Evolutionary conservation across 2,888 invertebrate species (phyloP).

Genomic region (Aricia artaxerxes): DNA sequence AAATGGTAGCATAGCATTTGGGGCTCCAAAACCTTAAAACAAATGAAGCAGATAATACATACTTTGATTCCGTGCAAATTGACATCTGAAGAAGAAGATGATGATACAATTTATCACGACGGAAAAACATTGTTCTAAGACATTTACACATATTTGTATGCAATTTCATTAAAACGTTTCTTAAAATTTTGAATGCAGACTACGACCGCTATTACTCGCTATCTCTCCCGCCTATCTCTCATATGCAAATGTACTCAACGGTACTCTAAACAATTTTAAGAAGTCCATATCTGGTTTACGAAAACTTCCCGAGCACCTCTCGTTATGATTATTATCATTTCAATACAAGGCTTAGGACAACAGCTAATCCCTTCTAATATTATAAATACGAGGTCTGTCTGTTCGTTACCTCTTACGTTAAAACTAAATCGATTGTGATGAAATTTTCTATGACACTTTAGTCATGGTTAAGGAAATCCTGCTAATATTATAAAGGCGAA

Average conservation of each 20-base stretch:
- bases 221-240: slow-evolving; percentile 42
- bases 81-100: background rate
- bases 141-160: slow-evolving; percentile 11
- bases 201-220: slow-evolving; percentile 40
- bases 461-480: no score
- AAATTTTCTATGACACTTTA: no score
- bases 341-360: slow-evolving; percentile 37
- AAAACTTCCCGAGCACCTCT: slow-evolving; percentile 38
- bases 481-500: no score
- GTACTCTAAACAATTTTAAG: slow-evolving; percentile 43
- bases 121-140: background rate
- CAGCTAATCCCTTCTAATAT: background rate
- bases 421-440: no score
- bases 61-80: background rate
- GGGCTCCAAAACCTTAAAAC: no score
- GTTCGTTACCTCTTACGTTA: no score
- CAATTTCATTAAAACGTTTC: slow-evolving; percentile 28
- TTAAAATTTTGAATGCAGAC: slow-evolving; percentile 39
- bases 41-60: no score
- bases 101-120: slow-evolving; percentile 1
- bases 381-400: background rate
- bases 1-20: no score
- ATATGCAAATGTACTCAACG: slow-evolving; percentile 44
- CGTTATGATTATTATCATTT: slow-evolving; percentile 38
- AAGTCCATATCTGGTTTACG: slow-evolving; percentile 41